Evolutionary conservation across 2,797 vertebrate genomes (phyloP).

Genomic region (Sebastes reedi): DNA sequence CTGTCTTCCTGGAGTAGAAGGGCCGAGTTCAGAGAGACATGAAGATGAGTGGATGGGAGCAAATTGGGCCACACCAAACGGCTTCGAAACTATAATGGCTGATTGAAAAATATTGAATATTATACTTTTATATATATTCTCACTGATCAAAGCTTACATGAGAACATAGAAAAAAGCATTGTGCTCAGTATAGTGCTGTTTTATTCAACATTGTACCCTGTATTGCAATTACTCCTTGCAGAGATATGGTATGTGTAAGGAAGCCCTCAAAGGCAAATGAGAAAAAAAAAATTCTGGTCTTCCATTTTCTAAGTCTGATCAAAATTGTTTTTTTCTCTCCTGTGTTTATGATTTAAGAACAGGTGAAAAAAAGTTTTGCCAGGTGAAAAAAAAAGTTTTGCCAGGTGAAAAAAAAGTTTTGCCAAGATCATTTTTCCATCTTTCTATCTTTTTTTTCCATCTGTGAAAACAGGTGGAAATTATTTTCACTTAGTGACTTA

Average conservation of each 20-base stretch:
- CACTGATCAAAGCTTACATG: not conserved
- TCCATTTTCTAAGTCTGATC: no score
- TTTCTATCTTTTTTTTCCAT: no score
- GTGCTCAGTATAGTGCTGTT: not conserved
- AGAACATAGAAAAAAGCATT: not conserved
- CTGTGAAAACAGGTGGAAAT: no score
- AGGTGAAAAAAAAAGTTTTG: no score
- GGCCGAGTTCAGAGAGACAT: slow-evolving; percentile 38
- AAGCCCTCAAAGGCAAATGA: no score
- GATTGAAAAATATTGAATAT: slow-evolving; percentile 42
- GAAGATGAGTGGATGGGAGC: slow-evolving; percentile 45
- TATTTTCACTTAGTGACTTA: no score
- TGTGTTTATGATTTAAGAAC: no score
- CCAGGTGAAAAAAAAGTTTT: no score
- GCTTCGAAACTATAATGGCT: slow-evolving; percentile 34
- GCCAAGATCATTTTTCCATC: no score
- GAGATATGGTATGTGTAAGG: not conserved
- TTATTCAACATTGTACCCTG: not conserved
- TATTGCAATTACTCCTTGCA: not conserved
- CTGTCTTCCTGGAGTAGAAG: slow-evolving; percentile 47
- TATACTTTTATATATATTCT: slow-evolving; percentile 21
- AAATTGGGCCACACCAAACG: slow-evolving; percentile 22
- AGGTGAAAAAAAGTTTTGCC: no score
- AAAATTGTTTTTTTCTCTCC: no score
- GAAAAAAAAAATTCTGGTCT: no score